A percentile compares a stretch with the other conserved stretches of the same genome.
Conservation (phyloP, 2,797 vertebrate species). For the Chaenodraco wilsoni region DNA sequence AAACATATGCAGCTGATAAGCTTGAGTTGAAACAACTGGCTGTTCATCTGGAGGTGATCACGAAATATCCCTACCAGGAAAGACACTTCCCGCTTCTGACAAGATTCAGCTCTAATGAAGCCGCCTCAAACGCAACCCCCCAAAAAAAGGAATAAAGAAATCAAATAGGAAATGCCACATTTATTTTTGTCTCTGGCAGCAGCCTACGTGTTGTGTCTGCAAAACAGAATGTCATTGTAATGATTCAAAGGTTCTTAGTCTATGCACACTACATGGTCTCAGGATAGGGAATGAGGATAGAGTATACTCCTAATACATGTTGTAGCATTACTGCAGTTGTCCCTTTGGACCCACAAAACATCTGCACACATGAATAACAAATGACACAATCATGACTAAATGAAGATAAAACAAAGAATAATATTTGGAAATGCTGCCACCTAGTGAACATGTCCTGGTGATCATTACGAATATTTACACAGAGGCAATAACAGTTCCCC, state of each 20-base stretch:
- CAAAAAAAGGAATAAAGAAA: neutral
- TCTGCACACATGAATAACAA: constrained; percentile 21
- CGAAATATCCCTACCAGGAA: constrained; percentile 29
- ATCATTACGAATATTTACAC: neutral
- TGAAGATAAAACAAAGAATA: neutral
- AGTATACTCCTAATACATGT: neutral
- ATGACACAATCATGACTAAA: neutral
- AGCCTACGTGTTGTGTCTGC: neutral
- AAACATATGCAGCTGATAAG: constrained; percentile 63
- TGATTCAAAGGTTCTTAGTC: neutral
- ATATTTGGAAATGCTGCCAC: constrained; percentile 70
- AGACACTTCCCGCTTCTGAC: constrained; percentile 48
- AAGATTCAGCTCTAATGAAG: constrained; percentile 48
- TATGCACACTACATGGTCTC: neutral
- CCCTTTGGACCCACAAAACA: neutral
- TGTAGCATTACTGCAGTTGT: neutral
- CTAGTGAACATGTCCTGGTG: constrained; percentile 53
- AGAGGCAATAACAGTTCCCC: neutral
- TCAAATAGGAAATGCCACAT: constrained; percentile 14
- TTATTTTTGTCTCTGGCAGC: constrained; percentile 12
- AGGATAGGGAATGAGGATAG: neutral
- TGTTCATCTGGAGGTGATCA: constrained; percentile 65
- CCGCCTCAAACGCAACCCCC: neutral
- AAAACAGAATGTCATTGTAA: neutral
- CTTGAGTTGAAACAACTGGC: constrained; percentile 63